These are phyloP conservation scores for Nephotettix cincticeps DNA, from an alignment of 1,140 invertebrate species.

Conservation along the genomic window DNA sequence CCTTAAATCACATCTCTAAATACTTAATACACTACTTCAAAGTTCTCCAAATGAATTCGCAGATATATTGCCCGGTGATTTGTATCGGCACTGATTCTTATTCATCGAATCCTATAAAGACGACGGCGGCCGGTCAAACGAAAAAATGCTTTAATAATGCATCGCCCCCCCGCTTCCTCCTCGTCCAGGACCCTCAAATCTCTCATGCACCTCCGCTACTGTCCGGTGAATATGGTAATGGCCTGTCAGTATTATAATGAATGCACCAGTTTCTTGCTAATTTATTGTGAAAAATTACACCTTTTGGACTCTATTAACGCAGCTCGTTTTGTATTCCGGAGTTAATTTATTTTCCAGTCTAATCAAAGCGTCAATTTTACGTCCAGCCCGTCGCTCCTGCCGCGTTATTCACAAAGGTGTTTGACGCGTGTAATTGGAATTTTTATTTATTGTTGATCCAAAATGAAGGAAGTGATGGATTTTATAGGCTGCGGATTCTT, in stretches of 20 bases:
- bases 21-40: too few species aligned
- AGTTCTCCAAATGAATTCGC: too few species aligned
- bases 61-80: too few species aligned
- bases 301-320: constrained; percentile 1
- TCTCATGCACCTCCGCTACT: too few species aligned
- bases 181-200: too few species aligned
- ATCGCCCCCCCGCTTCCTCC: too few species aligned
- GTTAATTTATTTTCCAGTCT: neutral
- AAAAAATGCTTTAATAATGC: too few species aligned
- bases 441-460: neutral
- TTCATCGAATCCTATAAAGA: too few species aligned
- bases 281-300: constrained; percentile 10
- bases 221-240: too few species aligned
- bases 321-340: neutral
- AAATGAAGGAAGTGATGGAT: neutral
- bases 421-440: neutral
- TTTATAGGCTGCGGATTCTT: neutral
- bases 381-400: neutral
- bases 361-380: neutral
- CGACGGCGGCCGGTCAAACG: too few species aligned
- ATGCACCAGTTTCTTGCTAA: neutral
- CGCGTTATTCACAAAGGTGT: neutral
- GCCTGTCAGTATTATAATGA: neutral
- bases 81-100: too few species aligned
- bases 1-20: too few species aligned